Conservation (phyloP, 2,888 invertebrate species). For the Alloplasta piceator region DNA sequence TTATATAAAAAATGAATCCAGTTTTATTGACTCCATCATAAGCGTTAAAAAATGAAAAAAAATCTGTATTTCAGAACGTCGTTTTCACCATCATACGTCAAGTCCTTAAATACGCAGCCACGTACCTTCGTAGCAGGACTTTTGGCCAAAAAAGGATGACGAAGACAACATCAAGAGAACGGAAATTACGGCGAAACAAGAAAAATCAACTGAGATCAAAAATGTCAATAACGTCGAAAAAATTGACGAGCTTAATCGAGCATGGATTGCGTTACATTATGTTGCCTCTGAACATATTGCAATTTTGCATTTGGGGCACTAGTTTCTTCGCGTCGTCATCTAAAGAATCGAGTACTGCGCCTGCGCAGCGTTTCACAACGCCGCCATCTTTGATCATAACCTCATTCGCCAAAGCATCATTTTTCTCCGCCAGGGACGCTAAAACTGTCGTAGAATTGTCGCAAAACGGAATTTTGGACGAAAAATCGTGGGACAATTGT, state of each 20-base stretch:
- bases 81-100: conserved; percentile 20
- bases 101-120: neutral
- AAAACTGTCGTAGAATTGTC: neutral
- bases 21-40: too few species aligned
- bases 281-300: conserved; percentile 38
- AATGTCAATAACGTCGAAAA: neutral
- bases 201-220: neutral
- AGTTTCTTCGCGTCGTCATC: neutral
- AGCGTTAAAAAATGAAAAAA: too few species aligned
- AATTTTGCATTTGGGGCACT: conserved; percentile 35
- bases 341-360: neutral
- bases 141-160: neutral
- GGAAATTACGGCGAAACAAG: neutral
- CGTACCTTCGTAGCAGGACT: neutral
- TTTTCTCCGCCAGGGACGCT: neutral
- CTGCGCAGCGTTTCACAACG: neutral
- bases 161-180: neutral
- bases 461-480: neutral
- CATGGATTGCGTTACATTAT: conserved; percentile 43
- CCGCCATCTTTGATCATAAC: neutral
- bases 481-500: conserved; percentile 12
- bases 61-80: neutral
- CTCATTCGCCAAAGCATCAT: neutral
- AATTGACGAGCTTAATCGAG: conserved; percentile 19
- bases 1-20: too few species aligned